These are phyloP conservation scores for Drosophila repleta DNA, from an alignment of 1,140 invertebrate species.

Conservation along the genomic window DNA sequence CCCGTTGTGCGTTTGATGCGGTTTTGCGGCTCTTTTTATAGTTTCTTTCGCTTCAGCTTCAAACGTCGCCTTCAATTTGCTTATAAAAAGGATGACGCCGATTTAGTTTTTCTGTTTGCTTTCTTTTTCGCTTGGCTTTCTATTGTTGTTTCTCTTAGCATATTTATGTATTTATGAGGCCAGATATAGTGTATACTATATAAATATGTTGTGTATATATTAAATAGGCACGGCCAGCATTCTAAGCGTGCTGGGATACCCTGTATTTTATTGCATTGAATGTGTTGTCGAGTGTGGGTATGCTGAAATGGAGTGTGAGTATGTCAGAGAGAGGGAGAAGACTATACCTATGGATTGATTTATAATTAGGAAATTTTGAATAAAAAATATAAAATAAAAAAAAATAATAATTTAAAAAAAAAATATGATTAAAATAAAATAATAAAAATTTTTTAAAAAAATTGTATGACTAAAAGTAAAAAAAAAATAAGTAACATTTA, in stretches of 20 bases:
- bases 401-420: too few species aligned
- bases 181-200: conserved; percentile 55
- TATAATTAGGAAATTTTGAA: too few species aligned
- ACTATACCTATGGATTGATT: too few species aligned
- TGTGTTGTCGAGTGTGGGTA: too few species aligned
- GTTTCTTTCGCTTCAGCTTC: conserved; percentile 44
- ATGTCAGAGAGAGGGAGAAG: too few species aligned
- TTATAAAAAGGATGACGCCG: conserved; percentile 28
- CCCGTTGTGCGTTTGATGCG: conserved; percentile 70
- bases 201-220: conserved; percentile 39
- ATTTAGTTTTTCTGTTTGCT: too few species aligned
- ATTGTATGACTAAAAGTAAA: too few species aligned
- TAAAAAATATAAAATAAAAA: too few species aligned
- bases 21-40: conserved; percentile 70
- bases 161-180: conserved; percentile 78
- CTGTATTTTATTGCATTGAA: not conserved
- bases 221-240: conserved; percentile 10
- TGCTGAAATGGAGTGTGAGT: too few species aligned
- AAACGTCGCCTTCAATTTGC: conserved; percentile 32
- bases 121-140: conserved; percentile 18
- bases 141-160: conserved; percentile 45
- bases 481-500: too few species aligned
- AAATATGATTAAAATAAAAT: too few species aligned
- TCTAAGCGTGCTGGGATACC: conserved; percentile 9
- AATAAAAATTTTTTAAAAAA: too few species aligned